Base-by-base conservation (phyloP, 2,797 vertebrate species). In the Cyprinella venusta region DNA sequence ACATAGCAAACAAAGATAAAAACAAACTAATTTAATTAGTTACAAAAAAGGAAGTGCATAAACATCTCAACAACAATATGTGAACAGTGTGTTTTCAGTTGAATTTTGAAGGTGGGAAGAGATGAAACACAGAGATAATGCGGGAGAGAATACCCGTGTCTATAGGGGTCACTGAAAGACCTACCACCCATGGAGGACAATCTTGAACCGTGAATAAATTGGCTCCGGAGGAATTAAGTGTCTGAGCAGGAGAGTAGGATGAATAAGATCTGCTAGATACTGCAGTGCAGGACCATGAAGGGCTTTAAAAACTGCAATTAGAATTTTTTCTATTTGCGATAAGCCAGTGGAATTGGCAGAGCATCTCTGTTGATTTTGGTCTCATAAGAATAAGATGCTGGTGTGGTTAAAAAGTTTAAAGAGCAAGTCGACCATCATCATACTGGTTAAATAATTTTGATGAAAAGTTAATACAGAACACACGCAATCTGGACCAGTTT, bases 141-240 rank as follows among this genome's bases (percentile, higher is more conserved):
- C 18, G 9, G 38, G 52, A 59, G 18, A 80, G 54, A 71, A 59
- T 48, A 63, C 15, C 16, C 30, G 38, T 80, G 78, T 80, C 67
- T 70, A 36, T 36, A 59, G 38, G 65, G 67, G 52, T 54, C 54
- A 81, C 68, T 72, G 54, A 81, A 81, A 64, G 69, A 81, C 40
- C 68, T 50, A 71, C 40, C 79, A 72, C 69, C 69, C 80, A 81
- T 45, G 9, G 69, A 74, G 56, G 80, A 81, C 40, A 71, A 48
- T 63, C 79, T 63, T 33, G 56, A 72, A 42, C 52, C 18, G 24
- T 61, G 71, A 59, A 81, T 81, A 81, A 81, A 72, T 71, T 80
- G 79, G 40, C 79, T 40, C 65, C 65, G n/a, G 48, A 80, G 67
- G 52, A 52, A 56, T 40, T 81, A 61, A 72, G 52, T 33, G 36